Base-by-base conservation (phyloP, 2,888 invertebrate genomes). In the Rambutsinella grinnellia region DNA sequence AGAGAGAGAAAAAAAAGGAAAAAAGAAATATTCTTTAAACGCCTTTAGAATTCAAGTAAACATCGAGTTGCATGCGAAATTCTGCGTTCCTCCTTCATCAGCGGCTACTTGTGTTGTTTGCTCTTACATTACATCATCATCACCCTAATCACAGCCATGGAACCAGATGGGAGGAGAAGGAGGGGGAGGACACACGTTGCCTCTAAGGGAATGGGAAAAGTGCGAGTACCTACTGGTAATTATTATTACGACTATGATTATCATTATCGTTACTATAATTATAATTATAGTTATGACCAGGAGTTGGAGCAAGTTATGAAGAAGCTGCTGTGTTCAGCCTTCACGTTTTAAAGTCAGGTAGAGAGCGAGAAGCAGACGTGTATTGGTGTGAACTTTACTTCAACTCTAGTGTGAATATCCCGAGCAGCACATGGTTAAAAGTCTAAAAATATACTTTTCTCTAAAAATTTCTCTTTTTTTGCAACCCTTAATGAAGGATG, bases 221-320 rank as follows among this genome's bases (percentile, higher is more conserved):
- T 36, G 36, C 36, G 36, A 36, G 36, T 13, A 53, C 21, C 24
- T 58, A 27, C 56, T 44, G 24, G 56, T 46, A 66, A 66, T 66
- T 56, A 66, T 56, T 66, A 54, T 66, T 49, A 49, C 49, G 49
- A 49, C 49, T 17, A 49, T 49, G 49, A 49, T 49, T 49, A 49
- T 49, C n/a, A 56, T 66, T 66, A 54, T 44, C 56, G 54, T 44
- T 56, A 26, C 27, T 44, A 46, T 65, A 54, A 65, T 54, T 26
- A 63, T 63, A 24, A 65, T 54, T 26, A 63, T 63, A 27, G 27
- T 54, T 65, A 24, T 15, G 21, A 57, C 27, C n/a, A 3, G 28
- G 10, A 28, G 15, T 57, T 26, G 6, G 19, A 21, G 44, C n/a
- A n/a, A n/a, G n/a, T n/a, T n/a, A n/a, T n/a, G n/a, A n/a, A n/a